phyloP scores from a whole-genome alignment of 2,797 vertebrate species.

The Jordanella pulchra region DNA sequence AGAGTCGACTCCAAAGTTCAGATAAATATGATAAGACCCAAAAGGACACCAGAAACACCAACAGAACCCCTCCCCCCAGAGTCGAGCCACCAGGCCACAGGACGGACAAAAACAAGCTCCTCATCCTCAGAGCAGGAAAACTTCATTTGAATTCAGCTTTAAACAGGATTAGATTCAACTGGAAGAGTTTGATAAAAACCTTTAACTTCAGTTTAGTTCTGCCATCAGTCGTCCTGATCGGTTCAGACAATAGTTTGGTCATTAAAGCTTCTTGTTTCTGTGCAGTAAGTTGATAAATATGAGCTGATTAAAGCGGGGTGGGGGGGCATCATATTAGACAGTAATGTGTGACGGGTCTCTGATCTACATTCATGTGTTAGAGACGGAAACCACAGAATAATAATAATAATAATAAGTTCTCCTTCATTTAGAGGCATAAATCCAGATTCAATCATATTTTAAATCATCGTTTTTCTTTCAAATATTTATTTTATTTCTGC shows the following conservation, averaged over 20 bases:
- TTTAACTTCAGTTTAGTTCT: background rate
- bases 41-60: background rate
- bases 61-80: too few relatives aligned
- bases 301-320: too few relatives aligned
- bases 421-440: background rate
- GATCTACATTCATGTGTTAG: background rate
- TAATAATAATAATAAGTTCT: too few relatives aligned
- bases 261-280: background rate
- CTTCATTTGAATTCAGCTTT: background rate
- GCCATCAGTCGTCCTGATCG: background rate
- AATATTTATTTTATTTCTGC: background rate
- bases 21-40: background rate
- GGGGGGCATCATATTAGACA: background rate
- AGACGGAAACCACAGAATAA: background rate
- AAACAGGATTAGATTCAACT: background rate
- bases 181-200: background rate
- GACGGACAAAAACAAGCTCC: too few relatives aligned
- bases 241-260: background rate
- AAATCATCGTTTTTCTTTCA: background rate
- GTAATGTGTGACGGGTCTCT: background rate
- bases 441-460: background rate
- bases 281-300: background rate
- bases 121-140: background rate
- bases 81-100: too few relatives aligned
- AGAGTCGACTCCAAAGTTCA: background rate